Base-by-base conservation (phyloP, 2,797 vertebrate species). In the Anniella stebbinsi region DNA sequence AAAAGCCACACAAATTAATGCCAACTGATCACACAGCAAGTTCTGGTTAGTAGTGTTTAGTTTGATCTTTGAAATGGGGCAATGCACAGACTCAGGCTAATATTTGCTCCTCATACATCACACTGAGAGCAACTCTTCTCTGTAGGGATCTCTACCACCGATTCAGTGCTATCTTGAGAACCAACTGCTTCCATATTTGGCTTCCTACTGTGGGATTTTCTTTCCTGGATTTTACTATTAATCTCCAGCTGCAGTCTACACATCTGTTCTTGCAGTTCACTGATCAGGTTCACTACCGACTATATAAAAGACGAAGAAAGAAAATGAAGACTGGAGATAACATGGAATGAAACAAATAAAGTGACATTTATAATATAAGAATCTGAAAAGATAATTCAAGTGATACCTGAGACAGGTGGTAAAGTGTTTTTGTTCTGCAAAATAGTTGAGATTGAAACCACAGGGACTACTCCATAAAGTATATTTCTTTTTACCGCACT, bases 271-370 rank as follows among this genome's bases (percentile, higher is more conserved):
- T 99, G 99, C 82, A 99, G 98, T 95, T 99, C 98, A 96, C 98
- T 99, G 97, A 99, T 99, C 97, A 99, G 98, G 98, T 99, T 99
- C 97, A 99, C 98, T 96, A 99, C 98, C 77, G 98, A 99, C 99
- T 99, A 97, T 89, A 97, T 97, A 96, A 96, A 95, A 83, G 83
- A 95, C 95, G 91, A 93, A 96, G 88, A 92, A 45, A 90, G 89
- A 89, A 92, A 86, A 95, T 45, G 89, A 92, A 88, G 89, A 86
- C 54, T 75, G 83, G 3, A 82, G 70, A 89, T 57, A 25, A 93
- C 80, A 89, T 60, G 80, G 25, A 1, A 80, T 92, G 69, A 92
- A 89, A 84, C 67, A 84, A 69, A 88, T 73, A 92, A 87, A 0
- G 0, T n/a, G 28, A 38, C 88, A 8, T 36, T 54, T 84, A 77